phyloP scores from a whole-genome alignment of 2,888 invertebrate species.

The Leucania comma region DNA sequence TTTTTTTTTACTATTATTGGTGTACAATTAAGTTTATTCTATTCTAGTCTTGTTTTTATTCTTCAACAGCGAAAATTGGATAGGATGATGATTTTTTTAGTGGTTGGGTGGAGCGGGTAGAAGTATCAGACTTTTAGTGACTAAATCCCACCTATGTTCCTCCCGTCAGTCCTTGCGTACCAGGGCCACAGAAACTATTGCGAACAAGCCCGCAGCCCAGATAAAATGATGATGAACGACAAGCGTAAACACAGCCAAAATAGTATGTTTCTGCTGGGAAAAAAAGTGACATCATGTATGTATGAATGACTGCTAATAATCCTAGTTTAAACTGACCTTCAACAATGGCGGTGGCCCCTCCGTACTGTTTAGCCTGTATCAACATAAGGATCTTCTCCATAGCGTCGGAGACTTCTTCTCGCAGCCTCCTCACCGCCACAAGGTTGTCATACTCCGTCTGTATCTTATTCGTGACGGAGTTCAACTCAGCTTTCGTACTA shows the following conservation, averaged over 20 bases:
- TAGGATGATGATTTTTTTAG: no score
- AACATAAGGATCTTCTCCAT: conserved; percentile 94
- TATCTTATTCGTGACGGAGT: conserved; percentile 94
- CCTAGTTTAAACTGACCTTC: conserved; percentile 66
- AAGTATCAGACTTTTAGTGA: no score
- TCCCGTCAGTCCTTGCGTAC: no score
- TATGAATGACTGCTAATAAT: background rate
- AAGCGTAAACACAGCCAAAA: background rate
- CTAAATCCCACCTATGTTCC: no score
- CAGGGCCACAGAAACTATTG: no score
- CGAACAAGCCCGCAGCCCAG: no score
- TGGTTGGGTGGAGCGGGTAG: no score
- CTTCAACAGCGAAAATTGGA: no score
- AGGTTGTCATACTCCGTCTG: conserved; percentile 96
- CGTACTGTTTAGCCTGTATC: conserved; percentile 92
- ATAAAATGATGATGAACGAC: background rate
- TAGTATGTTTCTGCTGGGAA: background rate
- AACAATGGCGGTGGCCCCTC: conserved; percentile 59
- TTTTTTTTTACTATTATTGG: no score
- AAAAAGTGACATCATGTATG: no score
- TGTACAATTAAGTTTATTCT: no score
- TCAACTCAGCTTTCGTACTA: conserved; percentile 82
- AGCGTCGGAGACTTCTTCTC: conserved; percentile 94
- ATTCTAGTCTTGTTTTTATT: no score
- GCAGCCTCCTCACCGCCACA: conserved; percentile 94